Percentiles rank a stretch among this genome's conserved stretches.
Evolutionary conservation across 2,888 invertebrate genomes (phyloP).

Genomic region (Watsonalla binaria): DNA sequence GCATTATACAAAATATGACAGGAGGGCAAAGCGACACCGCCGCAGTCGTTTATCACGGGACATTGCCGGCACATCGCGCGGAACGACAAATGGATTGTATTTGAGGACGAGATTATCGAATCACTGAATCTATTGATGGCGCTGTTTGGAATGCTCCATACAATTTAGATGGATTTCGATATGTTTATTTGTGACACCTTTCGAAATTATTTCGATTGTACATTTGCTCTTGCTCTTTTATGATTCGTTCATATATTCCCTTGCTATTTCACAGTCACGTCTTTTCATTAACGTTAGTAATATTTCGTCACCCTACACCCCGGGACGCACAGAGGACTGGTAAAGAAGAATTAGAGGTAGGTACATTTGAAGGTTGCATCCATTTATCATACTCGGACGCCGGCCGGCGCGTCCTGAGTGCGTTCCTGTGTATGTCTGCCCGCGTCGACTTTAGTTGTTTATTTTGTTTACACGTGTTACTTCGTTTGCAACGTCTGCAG

Average conservation of each 20-base stretch:
- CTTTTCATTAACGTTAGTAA: constrained; percentile 63
- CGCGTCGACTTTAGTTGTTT: constrained; percentile 37
- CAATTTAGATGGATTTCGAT: background rate
- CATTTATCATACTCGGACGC: constrained; percentile 68
- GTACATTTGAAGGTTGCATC: constrained; percentile 37
- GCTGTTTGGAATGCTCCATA: background rate
- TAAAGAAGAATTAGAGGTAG: constrained; percentile 56
- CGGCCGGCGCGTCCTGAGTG: constrained; percentile 54
- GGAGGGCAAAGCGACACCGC: constrained; percentile 13
- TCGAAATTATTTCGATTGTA: too few relatives aligned
- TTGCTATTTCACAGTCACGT: constrained; percentile 46
- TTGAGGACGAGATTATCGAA: constrained; percentile 32
- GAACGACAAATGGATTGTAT: constrained; percentile 33
- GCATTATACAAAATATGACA: constrained; percentile 29
- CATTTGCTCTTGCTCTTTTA: background rate
- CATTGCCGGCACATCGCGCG: constrained; percentile 25
- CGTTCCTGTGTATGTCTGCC: constrained; percentile 61
- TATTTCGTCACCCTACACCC: constrained; percentile 42
- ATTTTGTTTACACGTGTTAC: constrained; percentile 58
- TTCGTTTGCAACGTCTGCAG: constrained; percentile 34
- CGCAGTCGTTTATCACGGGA: constrained; percentile 28
- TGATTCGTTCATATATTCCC: constrained; percentile 29
- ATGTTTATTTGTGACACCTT: background rate
- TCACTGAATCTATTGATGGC: constrained; percentile 17
- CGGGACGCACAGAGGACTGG: constrained; percentile 23